Conservation (phyloP, 2,888 invertebrate species). For the Diaperis boleti region DNA sequence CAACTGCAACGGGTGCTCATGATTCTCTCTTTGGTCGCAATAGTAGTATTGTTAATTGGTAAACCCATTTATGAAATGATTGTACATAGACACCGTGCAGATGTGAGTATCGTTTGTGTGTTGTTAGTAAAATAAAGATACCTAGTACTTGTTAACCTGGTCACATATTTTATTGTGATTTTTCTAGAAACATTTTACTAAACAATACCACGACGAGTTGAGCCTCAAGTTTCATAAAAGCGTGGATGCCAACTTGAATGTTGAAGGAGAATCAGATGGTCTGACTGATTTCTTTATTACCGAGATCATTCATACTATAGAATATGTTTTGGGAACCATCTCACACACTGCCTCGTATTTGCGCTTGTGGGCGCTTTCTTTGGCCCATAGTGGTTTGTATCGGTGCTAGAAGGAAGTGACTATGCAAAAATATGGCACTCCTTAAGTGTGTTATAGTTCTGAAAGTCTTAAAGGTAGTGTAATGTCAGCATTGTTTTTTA, state of each 20-base stretch:
- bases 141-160: constrained; percentile 68
- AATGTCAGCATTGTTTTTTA: no score
- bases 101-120: no score
- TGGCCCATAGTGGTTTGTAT: constrained; percentile 93
- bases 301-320: constrained; percentile 96
- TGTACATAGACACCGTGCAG: background rate
- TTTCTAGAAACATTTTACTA: background rate
- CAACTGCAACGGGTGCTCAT: constrained; percentile 75
- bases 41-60: constrained; percentile 83
- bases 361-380: constrained; percentile 94
- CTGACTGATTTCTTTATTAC: constrained; percentile 86
- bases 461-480: no score
- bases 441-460: no score
- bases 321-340: constrained; percentile 95
- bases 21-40: constrained; percentile 74
- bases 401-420: no score
- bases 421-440: no score
- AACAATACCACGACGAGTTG: background rate
- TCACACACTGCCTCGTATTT: constrained; percentile 98
- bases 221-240: constrained; percentile 7
- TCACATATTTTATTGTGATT: background rate
- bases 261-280: constrained; percentile 66
- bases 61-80: constrained; percentile 75
- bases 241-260: constrained; percentile 70
- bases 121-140: no score